Base-by-base conservation (phyloP, 2,113 vertebrate genomes). In the Echinops telfairi region DNA sequence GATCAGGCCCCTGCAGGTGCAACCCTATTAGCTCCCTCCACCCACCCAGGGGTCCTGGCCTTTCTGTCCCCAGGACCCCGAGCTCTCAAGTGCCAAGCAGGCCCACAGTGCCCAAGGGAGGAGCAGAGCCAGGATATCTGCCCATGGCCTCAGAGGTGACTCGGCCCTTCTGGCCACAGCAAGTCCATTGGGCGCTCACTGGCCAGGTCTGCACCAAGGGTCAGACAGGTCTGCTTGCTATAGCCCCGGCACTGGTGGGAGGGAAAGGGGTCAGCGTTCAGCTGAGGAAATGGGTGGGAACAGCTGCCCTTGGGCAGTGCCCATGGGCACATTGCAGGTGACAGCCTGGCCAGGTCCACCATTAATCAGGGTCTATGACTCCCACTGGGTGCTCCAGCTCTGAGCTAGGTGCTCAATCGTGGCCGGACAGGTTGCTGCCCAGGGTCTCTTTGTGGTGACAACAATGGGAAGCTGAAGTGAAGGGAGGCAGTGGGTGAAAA, bases 81-180 rank as follows among this genome's bases (percentile, higher is more conserved):
- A 17, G 31, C 71, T 53, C 73, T 84, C 0, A 1, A 53, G 47
- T 14, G 58, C 14, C n/a, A 31, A 33, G 38, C 66, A 31, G 83
- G 58, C 36, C 33, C 68, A 14, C 0, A 1, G 84, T 3, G 40
- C 29, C 81, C n/a, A 43, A 78, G 81, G 40, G 27, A 47, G 58
- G n/a, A 87, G 38, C 22, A 29, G 43, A 70, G 71, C 27, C 57
- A 17, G 25, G 47, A 22, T 3, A 8, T 53, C 73, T 73, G 47
- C 1, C 0, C n/a, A 83, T 53, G 85, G 47, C 77, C 85, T 90
- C 88, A 75, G 88, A 83, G 25, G 66, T 77, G 86, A 81, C 93
- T 94, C 86, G 64, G 91, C 23, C 47, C 58, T 86, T 70, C 33
- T 79, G 58, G 86, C 43, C 53, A 62, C 27, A 40, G 7, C 47